phyloP scores from a whole-genome alignment of 2,797 vertebrate species.

The Chelmon rostratus region DNA sequence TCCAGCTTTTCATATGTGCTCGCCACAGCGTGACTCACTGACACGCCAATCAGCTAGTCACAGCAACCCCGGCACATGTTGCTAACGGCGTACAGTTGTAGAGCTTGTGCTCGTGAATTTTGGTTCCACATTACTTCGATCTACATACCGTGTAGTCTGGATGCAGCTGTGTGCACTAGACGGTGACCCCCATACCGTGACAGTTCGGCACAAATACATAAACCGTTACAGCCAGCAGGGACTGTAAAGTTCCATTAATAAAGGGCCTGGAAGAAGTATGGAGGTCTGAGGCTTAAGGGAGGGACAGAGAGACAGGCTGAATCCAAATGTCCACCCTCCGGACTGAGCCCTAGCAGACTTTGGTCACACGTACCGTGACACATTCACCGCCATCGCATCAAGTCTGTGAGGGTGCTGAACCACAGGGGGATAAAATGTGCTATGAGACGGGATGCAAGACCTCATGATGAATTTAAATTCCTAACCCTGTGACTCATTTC shows the following conservation, averaged over 20 bases:
- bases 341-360: not conserved
- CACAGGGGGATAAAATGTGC: slow-evolving; percentile 3
- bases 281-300: not conserved
- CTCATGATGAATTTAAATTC: not conserved
- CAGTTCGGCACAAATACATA: not conserved
- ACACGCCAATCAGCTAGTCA: not conserved
- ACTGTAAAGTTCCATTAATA: not conserved
- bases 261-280: not conserved
- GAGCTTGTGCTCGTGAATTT: not conserved
- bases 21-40: not conserved
- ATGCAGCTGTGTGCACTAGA: not conserved
- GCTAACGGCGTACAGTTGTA: not conserved
- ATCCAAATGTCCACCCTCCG: not conserved
- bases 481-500: not conserved
- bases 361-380: not conserved
- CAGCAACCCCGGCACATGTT: not conserved
- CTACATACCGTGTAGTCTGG: not conserved
- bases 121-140: not conserved
- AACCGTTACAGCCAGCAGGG: not conserved
- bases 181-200: not conserved
- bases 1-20: not conserved
- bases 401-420: not conserved
- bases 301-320: not conserved
- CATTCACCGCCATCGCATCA: not conserved
- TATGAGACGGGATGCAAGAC: not conserved